These are phyloP conservation scores for Drosophila lacicola DNA, from an alignment of 2,888 invertebrate species.

Conservation along the genomic window DNA sequence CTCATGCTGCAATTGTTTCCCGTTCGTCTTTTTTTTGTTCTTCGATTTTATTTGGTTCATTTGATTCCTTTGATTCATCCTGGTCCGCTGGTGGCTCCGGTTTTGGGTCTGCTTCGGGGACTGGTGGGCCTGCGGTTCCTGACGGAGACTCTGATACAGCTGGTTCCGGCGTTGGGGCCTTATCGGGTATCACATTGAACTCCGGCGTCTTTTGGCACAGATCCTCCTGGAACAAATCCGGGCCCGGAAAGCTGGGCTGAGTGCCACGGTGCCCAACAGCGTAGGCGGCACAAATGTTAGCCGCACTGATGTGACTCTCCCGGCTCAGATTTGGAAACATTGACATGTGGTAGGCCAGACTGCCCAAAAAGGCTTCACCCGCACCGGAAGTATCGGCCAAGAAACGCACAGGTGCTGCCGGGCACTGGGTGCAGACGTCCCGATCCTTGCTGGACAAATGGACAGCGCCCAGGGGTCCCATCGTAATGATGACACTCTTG, in stretches of 20 bases:
- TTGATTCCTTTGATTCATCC: neutral
- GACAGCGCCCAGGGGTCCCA: conserved; percentile 92
- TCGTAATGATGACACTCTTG: conserved; percentile 92
- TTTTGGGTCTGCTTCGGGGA: too few relatives aligned
- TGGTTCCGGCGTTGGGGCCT: neutral
- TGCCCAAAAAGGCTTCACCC: conserved; percentile 95
- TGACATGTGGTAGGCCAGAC: conserved; percentile 92
- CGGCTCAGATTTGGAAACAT: conserved; percentile 87
- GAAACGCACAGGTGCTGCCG: conserved; percentile 87
- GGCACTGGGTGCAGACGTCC: conserved; percentile 87
- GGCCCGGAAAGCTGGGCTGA: conserved; percentile 55
- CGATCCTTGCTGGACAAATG: conserved; percentile 86
- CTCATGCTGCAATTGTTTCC: neutral
- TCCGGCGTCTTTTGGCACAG: conserved; percentile 32
- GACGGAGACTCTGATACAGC: too few relatives aligned
- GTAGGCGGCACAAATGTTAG: conserved; percentile 91
- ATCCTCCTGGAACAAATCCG: neutral
- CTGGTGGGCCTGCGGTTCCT: too few relatives aligned
- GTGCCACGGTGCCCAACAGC: conserved; percentile 87
- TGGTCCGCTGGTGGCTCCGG: too few relatives aligned
- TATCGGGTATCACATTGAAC: conserved; percentile 20
- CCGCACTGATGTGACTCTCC: conserved; percentile 89
- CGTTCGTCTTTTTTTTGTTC: neutral
- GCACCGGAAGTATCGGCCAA: conserved; percentile 97
- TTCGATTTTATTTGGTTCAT: neutral